phyloP scores from a whole-genome alignment of 2,113 vertebrate species.

The Atlantisia rogersi region DNA sequence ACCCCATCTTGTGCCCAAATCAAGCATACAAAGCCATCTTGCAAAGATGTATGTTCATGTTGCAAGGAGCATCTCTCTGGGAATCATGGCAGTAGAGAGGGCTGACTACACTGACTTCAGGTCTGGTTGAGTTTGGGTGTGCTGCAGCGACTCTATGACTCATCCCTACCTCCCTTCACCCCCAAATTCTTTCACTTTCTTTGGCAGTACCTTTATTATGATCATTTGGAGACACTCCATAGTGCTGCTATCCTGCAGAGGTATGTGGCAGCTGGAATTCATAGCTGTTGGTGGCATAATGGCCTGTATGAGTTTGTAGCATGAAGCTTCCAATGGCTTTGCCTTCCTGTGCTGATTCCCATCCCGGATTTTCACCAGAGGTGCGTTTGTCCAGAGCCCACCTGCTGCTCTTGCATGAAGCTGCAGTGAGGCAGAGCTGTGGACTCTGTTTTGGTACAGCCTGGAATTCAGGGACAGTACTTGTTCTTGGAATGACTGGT shows the following conservation, averaged over 20 bases:
- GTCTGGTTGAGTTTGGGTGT: neutral
- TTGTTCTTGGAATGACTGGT: neutral
- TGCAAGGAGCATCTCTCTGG: neutral
- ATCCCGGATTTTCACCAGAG: neutral
- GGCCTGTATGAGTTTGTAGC: neutral
- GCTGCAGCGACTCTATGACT: fast-evolving
- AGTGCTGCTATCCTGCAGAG: neutral
- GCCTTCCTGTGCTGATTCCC: neutral
- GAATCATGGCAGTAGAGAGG: neutral
- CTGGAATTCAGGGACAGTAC: neutral
- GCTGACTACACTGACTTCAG: neutral
- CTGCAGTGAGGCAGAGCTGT: neutral
- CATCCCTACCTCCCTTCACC: neutral
- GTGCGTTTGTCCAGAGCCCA: neutral
- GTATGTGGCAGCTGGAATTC: neutral
- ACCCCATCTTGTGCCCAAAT: neutral
- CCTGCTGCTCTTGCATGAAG: neutral
- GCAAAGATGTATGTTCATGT: fast-evolving
- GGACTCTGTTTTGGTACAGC: neutral
- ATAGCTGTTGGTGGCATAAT: neutral
- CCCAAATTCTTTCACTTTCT: neutral
- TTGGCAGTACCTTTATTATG: neutral
- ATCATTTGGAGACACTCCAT: neutral
- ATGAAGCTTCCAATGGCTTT: neutral
- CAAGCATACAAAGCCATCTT: neutral